Conservation (phyloP, 2,797 vertebrate genomes). For the Anabacerthia variegaticeps region DNA sequence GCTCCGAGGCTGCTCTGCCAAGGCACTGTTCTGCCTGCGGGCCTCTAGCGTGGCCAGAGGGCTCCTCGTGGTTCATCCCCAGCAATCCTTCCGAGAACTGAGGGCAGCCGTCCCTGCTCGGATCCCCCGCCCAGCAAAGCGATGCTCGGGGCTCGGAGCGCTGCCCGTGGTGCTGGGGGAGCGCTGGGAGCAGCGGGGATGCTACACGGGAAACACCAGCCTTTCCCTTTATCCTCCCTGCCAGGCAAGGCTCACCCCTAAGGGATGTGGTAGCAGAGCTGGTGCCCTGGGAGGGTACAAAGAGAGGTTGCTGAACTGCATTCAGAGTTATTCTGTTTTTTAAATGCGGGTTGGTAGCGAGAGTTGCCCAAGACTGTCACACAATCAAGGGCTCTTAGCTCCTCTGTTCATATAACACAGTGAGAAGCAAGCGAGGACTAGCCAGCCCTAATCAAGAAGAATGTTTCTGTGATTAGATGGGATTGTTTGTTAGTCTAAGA, state of each 20-base stretch:
- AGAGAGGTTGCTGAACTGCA: not conserved
- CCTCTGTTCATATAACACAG: not conserved
- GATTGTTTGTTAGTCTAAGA: conserved; percentile 62
- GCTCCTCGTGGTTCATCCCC: not conserved
- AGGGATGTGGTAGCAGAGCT: not conserved
- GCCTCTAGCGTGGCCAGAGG: not conserved
- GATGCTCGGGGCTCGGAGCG: not conserved
- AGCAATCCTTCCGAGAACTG: not conserved
- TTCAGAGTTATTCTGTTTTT: not conserved
- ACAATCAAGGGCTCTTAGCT: not conserved
- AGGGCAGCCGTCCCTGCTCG: not conserved
- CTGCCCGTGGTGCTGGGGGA: not conserved
- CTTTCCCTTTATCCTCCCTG: not conserved
- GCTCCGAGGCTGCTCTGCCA: not conserved
- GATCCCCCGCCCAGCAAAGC: not conserved
- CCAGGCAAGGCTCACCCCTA: not conserved
- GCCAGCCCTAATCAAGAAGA: conserved; percentile 54
- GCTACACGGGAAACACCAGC: fast-evolving
- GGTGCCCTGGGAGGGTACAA: not conserved
- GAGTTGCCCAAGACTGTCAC: not conserved
- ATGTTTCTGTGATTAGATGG: conserved; percentile 54
- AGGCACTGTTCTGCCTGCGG: not conserved
- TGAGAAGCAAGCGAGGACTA: not conserved
- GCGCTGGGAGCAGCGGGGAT: not conserved
- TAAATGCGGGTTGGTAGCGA: not conserved